These are phyloP conservation scores for Ryuthela nishihirai DNA, from an alignment of 2,888 invertebrate species.

Conservation along the genomic window DNA sequence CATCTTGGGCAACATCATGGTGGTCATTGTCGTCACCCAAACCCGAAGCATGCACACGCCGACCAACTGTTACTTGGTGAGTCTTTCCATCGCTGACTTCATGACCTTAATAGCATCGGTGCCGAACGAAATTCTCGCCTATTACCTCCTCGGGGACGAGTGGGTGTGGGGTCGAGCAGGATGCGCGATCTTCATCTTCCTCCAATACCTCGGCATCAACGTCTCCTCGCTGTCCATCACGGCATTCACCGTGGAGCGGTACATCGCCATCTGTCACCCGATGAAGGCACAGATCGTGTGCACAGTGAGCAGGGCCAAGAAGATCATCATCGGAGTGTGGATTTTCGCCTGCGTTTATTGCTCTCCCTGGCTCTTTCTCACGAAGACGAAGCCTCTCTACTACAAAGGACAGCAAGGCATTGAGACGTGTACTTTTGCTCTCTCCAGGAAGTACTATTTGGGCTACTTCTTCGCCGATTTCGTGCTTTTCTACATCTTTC, in stretches of 20 bases:
- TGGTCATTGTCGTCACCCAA: slow-evolving; percentile 56
- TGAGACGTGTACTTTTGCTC: slow-evolving; percentile 54
- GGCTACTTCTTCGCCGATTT: slow-evolving; percentile 59
- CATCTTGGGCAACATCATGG: slow-evolving; percentile 58
- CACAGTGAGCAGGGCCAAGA: slow-evolving; percentile 58
- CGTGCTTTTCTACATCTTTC: slow-evolving; percentile 59
- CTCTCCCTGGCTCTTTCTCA: slow-evolving; percentile 60
- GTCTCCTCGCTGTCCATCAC: slow-evolving; percentile 60
- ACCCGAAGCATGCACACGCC: slow-evolving; percentile 58
- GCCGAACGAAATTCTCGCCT: slow-evolving; percentile 57
- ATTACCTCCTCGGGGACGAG: slow-evolving; percentile 53
- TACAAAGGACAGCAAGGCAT: slow-evolving; percentile 46
- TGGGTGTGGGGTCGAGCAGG: slow-evolving; percentile 57
- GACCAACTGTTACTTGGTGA: slow-evolving; percentile 62
- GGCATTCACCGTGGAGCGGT: slow-evolving; percentile 62
- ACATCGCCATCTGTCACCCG: slow-evolving; percentile 63
- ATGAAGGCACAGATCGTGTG: slow-evolving; percentile 59
- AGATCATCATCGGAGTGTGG: slow-evolving; percentile 59
- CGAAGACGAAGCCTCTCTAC: slow-evolving; percentile 49
- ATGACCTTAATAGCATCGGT: slow-evolving; percentile 59
- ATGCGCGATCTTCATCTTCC: slow-evolving; percentile 57
- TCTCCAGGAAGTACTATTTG: slow-evolving; percentile 53
- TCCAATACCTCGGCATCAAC: slow-evolving; percentile 61
- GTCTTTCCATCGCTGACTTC: slow-evolving; percentile 59
- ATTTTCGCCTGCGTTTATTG: slow-evolving; percentile 59